Evolutionary conservation across 2,797 vertebrate genomes (phyloP), one percentile per base, ranked within the genome.

Genomic region (Salarias fasciatus): DNA sequence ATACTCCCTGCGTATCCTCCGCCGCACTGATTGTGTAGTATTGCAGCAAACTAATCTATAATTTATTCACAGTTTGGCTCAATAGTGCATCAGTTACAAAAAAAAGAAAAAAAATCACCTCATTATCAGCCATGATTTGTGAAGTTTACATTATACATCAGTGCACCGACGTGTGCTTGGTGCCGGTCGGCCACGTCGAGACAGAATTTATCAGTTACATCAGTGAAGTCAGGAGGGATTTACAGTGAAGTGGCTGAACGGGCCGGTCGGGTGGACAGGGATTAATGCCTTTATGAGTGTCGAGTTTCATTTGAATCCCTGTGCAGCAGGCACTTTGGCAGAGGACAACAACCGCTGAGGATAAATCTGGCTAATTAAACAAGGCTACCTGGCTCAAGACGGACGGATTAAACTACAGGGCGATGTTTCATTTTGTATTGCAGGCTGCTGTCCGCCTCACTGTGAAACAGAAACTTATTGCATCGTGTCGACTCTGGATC

Each of bases 1-100:
- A 41, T 4, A 18, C 36, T 57, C 60, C 29, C 38, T 55, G 29
- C 55, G 51, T 53, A 5, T 56, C 45, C 45, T 68, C 63, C 66
- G 54, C 43, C 61, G 43, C 49, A 15, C 66, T 43, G 57, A 73
- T 11, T 30, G 24, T 48, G 82, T 24, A 69, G 57, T 72, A 69
- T 75, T 87, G 83, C 83, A 82, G 80, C 68, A 83, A 73, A 80
- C 51, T 66, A 46, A 72, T 73, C 55, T 65, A 75, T 80, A 80
- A 82, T 81, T 72, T 75, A 86, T 87, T 87, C 84, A 88, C 88
- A 90, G 83, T 87, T 84, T 79, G 47, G 53, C 69, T 88, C 56
- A 61, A 80, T 71, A 86, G 85, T 85, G 82, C 82, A 88, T 86
- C 59, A 56, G 63, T 71, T 69, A 51, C n/a, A n/a, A n/a, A n/a